These are phyloP conservation scores for Bolinopsis microptera DNA, from an alignment of 37 sponge, comb jelly and placozoan genomes.

Conservation along the genomic window DNA sequence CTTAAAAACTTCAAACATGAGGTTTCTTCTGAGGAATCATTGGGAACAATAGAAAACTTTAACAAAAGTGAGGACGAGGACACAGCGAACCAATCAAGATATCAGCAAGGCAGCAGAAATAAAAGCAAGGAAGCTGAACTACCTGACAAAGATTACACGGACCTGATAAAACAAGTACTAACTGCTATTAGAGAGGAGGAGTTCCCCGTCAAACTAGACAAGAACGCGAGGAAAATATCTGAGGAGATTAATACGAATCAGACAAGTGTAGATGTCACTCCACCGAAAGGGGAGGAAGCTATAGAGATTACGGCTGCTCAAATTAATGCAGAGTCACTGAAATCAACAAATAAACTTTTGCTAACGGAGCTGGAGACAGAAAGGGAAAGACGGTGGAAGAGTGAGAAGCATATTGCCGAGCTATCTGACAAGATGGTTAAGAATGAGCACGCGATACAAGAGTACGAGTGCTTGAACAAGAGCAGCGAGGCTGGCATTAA, in stretches of 20 bases:
- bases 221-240: background rate
- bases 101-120: too few relatives aligned
- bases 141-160: slow-evolving; percentile 15
- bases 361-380: slow-evolving; percentile 8
- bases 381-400: slow-evolving; percentile 39
- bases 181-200: slow-evolving; percentile 17
- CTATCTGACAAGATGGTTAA: slow-evolving; percentile 38
- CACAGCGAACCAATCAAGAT: background rate
- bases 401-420: slow-evolving; percentile 35
- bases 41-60: background rate
- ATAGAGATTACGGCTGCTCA: background rate
- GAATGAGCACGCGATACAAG: background rate
- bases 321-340: background rate
- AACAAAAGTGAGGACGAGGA: background rate
- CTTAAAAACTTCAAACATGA: background rate
- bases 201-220: background rate
- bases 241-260: background rate
- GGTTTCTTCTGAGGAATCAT: background rate
- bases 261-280: background rate
- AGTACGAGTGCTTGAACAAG: background rate
- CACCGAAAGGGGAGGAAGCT: background rate
- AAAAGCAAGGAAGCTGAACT: background rate
- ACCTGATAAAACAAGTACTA: slow-evolving; percentile 14
- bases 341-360: slow-evolving; percentile 18
- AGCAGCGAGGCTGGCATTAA: slow-evolving; percentile 41